Evolutionary conservation across 35 echinoderm and acorn worm genomes (phyloP).

Genomic region (Ptychodera flava): DNA sequence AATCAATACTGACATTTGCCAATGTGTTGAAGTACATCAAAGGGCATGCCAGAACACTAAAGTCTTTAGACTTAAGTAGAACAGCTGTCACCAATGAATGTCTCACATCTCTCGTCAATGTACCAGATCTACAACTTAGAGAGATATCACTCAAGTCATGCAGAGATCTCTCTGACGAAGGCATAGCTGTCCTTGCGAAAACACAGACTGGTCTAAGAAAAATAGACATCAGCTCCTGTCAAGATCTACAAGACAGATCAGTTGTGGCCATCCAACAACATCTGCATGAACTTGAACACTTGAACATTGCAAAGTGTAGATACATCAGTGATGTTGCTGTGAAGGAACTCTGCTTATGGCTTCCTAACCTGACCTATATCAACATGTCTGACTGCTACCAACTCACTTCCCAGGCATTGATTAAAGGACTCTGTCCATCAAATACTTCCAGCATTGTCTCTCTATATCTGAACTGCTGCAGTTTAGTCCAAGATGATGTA

Average conservation of each 20-base stretch:
- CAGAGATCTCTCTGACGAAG: conserved; percentile 49
- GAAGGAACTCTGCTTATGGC: conserved; percentile 15
- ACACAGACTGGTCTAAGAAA: conserved; percentile 23
- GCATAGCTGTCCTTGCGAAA: conserved; percentile 38
- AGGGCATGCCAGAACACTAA: conserved; percentile 20
- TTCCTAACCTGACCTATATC: conserved; percentile 31
- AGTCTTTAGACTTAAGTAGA: conserved; percentile 45
- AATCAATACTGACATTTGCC: conserved; percentile 48
- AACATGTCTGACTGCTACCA: conserved; percentile 30
- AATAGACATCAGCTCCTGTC: conserved; percentile 31
- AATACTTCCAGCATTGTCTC: conserved; percentile 21
- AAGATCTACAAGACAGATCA: conserved; percentile 14
- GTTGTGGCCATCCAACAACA: conserved; percentile 43
- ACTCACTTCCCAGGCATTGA: conserved; percentile 32
- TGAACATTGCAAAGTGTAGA: conserved; percentile 43
- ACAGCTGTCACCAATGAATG: conserved; percentile 49
- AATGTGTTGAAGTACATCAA: conserved; percentile 45
- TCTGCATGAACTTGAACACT: conserved; percentile 26
- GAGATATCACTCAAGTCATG: conserved; percentile 54
- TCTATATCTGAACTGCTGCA: conserved; percentile 56
- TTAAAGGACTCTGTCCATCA: conserved; percentile 27
- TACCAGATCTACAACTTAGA: conserved; percentile 49
- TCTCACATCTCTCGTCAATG: conserved; percentile 31
- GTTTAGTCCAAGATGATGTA: conserved; percentile 50
- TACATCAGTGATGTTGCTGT: conserved; percentile 25